A percentile compares a stretch with the other conserved stretches of the same genome.
Evolutionary conservation across 1,140 invertebrate species (phyloP).

Genomic region (Steinernema khuongi): DNA sequence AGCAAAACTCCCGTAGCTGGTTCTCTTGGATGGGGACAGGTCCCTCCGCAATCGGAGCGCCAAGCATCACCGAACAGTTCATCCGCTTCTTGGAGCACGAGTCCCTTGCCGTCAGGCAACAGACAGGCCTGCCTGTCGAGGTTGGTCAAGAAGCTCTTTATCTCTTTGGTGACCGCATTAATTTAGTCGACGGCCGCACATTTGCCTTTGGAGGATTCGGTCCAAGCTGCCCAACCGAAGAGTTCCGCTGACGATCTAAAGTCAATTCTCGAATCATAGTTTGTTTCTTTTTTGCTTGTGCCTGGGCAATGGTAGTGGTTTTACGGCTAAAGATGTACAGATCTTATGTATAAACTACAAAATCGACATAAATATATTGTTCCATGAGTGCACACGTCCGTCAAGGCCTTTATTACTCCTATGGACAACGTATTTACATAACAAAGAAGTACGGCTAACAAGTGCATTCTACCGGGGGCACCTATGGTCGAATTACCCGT

Average conservation of each 20-base stretch:
- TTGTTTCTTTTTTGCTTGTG: too few species aligned
- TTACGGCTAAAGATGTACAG: too few species aligned
- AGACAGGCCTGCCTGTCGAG: background rate
- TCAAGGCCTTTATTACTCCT: too few species aligned
- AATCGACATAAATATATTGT: too few species aligned
- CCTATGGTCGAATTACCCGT: constrained; percentile 39
- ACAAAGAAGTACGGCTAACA: too few species aligned
- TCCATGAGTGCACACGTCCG: too few species aligned
- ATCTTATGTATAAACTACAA: too few species aligned
- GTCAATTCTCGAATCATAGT: background rate
- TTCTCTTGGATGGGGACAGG: background rate
- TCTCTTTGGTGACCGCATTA: background rate
- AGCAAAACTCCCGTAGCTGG: background rate
- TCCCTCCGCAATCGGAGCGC: background rate
- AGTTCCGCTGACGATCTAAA: background rate
- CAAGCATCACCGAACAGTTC: background rate
- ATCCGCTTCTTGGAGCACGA: background rate
- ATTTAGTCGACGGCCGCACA: background rate
- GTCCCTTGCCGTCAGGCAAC: background rate
- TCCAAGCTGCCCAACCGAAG: background rate
- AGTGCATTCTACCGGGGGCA: too few species aligned
- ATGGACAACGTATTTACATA: too few species aligned
- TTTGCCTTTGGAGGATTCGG: background rate
- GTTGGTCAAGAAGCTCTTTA: background rate
- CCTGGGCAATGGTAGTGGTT: too few species aligned